Conservation (phyloP, 2,113 vertebrate genomes). For the Scomber colias region DNA sequence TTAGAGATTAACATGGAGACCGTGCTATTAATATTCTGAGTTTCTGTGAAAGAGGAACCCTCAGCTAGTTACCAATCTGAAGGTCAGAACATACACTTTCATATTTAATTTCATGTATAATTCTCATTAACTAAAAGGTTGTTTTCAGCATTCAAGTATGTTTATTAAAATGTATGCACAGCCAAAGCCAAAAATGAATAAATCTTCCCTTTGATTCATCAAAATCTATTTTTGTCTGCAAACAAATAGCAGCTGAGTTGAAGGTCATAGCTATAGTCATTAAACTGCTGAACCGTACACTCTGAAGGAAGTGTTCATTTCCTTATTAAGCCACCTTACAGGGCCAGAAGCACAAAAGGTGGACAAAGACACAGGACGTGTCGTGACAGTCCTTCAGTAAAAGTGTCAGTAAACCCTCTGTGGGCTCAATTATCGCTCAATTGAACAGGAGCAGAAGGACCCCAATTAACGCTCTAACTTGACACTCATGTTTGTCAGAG, state of each 20-base stretch:
- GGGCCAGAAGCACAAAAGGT: slow-evolving; percentile 27
- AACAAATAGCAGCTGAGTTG: slow-evolving; percentile 19
- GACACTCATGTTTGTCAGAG: slow-evolving; percentile 54
- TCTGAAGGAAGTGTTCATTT: slow-evolving; percentile 3
- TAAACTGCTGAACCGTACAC: slow-evolving; percentile 47
- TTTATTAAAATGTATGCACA: not conserved
- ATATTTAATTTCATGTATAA: too few relatives aligned
- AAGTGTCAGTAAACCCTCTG: slow-evolving; percentile 42
- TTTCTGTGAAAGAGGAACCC: not conserved
- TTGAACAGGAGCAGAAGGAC: slow-evolving; percentile 40
- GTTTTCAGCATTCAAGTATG: not conserved
- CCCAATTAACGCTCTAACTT: slow-evolving; percentile 59
- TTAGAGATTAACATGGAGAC: slow-evolving; percentile 22
- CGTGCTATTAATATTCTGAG: not conserved
- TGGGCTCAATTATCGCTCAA: slow-evolving; percentile 70
- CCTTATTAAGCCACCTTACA: slow-evolving; percentile 34
- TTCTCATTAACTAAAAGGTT: too few relatives aligned
- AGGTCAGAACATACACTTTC: slow-evolving; percentile 4
- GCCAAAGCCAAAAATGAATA: not conserved
- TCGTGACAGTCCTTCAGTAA: slow-evolving; percentile 42
- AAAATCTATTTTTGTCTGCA: slow-evolving; percentile 24
- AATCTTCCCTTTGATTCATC: not conserved
- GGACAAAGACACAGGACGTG: slow-evolving; percentile 34
- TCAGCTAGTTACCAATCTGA: not conserved
- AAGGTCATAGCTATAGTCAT: slow-evolving; percentile 49